These are phyloP conservation scores for Macrosoma leucophasiata DNA, from an alignment of 2,888 invertebrate species.

Conservation along the genomic window DNA sequence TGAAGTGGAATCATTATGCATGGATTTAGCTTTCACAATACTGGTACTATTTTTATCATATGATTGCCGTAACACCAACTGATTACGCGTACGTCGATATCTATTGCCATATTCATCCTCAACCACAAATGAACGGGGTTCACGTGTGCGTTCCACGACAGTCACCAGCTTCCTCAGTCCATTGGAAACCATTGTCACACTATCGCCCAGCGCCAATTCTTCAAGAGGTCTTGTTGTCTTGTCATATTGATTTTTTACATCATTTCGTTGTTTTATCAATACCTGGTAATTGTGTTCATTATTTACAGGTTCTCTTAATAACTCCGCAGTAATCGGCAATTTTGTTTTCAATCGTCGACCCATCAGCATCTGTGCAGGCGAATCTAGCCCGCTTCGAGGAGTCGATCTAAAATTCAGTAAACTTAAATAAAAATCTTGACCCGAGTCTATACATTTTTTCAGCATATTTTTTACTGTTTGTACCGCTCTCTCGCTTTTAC, in stretches of 20 bases:
- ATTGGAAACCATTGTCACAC: too few species aligned
- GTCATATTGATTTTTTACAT: conserved; percentile 2
- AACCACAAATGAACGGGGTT: too few species aligned
- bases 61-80: too few species aligned
- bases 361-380: conserved; percentile 21
- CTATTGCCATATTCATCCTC: too few species aligned
- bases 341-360: conserved; percentile 16
- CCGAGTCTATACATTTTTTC: conserved; percentile 9
- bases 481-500: conserved; percentile 18
- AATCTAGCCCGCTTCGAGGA: conserved; percentile 10
- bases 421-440: conserved; percentile 17
- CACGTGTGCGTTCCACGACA: too few species aligned
- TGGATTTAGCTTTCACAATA: too few species aligned
- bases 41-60: too few species aligned
- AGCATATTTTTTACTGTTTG: conserved; percentile 17
- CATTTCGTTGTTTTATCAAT: conserved; percentile 1
- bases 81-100: too few species aligned
- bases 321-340: conserved; percentile 8
- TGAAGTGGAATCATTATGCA: too few species aligned
- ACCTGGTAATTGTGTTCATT: conserved; percentile 8
- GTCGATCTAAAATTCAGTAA: conserved; percentile 17
- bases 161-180: too few species aligned
- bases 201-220: too few species aligned
- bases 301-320: conserved; percentile 7
- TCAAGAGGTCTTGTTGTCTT: conserved; percentile 1